Conservation (phyloP, 1,140 invertebrate species). For the Caenorhabditis briggsae region DNA sequence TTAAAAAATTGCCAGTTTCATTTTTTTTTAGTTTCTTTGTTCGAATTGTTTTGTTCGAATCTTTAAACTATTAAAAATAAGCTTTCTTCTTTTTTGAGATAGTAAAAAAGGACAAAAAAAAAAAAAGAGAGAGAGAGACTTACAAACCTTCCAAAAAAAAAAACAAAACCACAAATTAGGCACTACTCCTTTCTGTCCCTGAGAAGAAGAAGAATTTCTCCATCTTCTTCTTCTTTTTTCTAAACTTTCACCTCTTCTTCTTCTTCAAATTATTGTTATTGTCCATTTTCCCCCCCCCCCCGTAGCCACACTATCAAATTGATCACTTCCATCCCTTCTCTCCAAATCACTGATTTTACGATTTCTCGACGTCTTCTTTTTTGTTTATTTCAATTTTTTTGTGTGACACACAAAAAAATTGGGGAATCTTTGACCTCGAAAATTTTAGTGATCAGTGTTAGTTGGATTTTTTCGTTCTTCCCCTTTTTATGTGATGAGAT, state of each 20-base stretch:
- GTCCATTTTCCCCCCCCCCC: neutral
- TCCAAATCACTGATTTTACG: no score
- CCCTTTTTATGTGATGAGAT: no score
- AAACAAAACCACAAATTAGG: slow-evolving; percentile 38
- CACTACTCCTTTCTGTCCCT: neutral
- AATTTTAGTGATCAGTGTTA: neutral
- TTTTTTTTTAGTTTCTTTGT: no score
- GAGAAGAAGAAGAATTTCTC: neutral
- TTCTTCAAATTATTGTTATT: neutral
- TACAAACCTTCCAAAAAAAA: neutral
- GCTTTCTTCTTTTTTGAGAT: no score
- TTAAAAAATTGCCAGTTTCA: no score
- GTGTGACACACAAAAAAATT: neutral
- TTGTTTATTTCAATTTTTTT: neutral
- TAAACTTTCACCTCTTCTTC: slow-evolving; percentile 19
- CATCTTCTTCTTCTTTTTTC: neutral
- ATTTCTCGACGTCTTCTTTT: neutral
- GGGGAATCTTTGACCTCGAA: neutral
- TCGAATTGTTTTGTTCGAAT: no score
- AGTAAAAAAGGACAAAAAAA: neutral
- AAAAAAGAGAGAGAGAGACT: neutral
- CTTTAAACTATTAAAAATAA: no score
- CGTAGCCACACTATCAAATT: neutral
- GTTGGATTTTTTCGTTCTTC: no score
- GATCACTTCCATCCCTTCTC: no score